phyloP scores from a whole-genome alignment of 2,888 invertebrate genomes.

The Cotesia congregata region DNA sequence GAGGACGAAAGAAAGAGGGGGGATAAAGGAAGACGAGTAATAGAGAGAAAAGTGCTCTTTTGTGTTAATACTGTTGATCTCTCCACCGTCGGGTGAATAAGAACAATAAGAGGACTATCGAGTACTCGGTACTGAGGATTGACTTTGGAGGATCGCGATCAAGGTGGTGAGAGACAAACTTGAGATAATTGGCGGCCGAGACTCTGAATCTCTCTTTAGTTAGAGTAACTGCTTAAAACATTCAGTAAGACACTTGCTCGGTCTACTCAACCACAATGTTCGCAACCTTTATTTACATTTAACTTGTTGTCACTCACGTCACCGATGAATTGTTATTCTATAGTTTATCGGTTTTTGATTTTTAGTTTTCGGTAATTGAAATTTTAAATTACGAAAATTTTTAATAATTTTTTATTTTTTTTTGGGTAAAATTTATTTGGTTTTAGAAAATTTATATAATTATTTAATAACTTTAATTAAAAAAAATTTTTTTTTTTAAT shows the following conservation, averaged over 20 bases:
- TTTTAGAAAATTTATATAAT: too few relatives aligned
- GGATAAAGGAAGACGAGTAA: slow-evolving; percentile 9
- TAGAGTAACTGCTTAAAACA: slow-evolving; percentile 1
- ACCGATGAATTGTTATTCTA: neutral
- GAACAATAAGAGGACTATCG: neutral
- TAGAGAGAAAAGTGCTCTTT: slow-evolving; percentile 21
- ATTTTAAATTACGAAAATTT: too few relatives aligned
- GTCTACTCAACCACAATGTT: slow-evolving; percentile 5
- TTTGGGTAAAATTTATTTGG: too few relatives aligned
- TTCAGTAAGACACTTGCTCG: slow-evolving; percentile 9
- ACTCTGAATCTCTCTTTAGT: neutral
- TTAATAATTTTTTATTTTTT: too few relatives aligned
- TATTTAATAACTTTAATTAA: too few relatives aligned
- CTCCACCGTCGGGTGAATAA: neutral
- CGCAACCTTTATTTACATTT: neutral
- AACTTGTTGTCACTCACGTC: neutral
- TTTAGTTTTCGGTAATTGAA: too few relatives aligned
- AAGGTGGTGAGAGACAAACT: slow-evolving; percentile 61
- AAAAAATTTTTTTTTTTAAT: too few relatives aligned
- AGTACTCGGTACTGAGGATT: neutral
- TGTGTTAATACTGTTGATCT: slow-evolving; percentile 21
- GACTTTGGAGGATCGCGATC: slow-evolving; percentile 37
- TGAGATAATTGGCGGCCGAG: slow-evolving; percentile 57
- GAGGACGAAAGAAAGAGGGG: slow-evolving; percentile 26
- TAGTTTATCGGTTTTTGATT: too few relatives aligned